Conservation (phyloP, 2,113 vertebrate genomes). For the Oryzias celebensis region DNA sequence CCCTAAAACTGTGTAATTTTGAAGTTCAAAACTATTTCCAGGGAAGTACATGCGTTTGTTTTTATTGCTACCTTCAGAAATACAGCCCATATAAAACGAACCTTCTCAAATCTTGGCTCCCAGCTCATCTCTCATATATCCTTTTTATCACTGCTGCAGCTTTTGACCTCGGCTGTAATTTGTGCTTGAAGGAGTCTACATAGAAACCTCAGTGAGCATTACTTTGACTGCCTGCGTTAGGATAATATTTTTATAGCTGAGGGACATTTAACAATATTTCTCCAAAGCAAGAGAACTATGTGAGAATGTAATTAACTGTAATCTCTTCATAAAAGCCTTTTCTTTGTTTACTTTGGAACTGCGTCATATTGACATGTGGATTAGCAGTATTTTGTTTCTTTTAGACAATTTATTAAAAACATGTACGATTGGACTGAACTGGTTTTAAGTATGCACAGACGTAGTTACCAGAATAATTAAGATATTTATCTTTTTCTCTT, state of each 20-base stretch:
- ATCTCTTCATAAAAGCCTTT: constrained; percentile 1
- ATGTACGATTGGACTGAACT: too few relatives aligned
- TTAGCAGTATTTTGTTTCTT: neutral
- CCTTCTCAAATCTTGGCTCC: constrained; percentile 42
- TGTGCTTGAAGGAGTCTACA: constrained; percentile 50
- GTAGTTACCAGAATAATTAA: too few relatives aligned
- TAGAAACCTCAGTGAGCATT: constrained; percentile 47
- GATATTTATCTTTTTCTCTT: too few relatives aligned
- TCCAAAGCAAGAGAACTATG: constrained; percentile 1
- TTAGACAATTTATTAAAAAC: neutral
- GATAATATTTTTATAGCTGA: constrained; percentile 28
- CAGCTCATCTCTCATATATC: constrained; percentile 43
- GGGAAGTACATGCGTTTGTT: constrained; percentile 29
- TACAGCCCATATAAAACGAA: constrained; percentile 32
- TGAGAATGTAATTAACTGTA: constrained; percentile 12
- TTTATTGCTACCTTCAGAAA: constrained; percentile 52
- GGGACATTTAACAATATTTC: constrained; percentile 5
- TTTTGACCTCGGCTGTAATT: constrained; percentile 56
- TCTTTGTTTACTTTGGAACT: neutral
- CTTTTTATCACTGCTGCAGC: constrained; percentile 53
- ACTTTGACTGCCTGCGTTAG: constrained; percentile 33
- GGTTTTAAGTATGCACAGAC: too few relatives aligned
- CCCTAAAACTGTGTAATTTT: constrained; percentile 3
- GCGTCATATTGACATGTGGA: constrained; percentile 1
- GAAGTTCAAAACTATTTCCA: constrained; percentile 10